phyloP scores from a whole-genome alignment of 2,888 invertebrate genomes.

The Acleris laterana region DNA sequence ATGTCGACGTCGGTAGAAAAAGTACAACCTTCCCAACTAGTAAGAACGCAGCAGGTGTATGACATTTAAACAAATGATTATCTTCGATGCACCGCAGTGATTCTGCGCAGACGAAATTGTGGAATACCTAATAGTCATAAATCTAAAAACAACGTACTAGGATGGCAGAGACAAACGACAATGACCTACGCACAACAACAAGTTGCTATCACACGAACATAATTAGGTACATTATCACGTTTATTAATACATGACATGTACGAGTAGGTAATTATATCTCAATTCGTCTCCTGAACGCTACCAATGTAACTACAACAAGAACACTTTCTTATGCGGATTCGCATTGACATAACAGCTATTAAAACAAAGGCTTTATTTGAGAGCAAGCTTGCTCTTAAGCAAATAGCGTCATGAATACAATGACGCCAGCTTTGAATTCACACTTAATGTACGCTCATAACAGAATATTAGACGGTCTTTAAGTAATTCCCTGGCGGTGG shows the following conservation, averaged over 20 bases:
- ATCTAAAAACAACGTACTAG: neutral
- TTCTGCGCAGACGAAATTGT: no score
- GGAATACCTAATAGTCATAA: no score
- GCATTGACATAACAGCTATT: conserved; percentile 10
- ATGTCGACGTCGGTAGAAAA: no score
- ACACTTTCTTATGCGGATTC: conserved; percentile 3
- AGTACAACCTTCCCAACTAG: no score
- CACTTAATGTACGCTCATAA: neutral
- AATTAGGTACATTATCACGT: neutral
- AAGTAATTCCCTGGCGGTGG: neutral
- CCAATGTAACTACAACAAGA: neutral
- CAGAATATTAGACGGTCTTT: neutral
- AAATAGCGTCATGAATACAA: conserved; percentile 11
- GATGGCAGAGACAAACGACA: neutral
- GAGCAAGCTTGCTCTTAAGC: conserved; percentile 18
- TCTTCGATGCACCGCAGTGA: no score
- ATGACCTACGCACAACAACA: conserved; percentile 6
- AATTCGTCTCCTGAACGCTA: neutral
- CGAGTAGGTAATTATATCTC: neutral
- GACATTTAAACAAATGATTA: no score
- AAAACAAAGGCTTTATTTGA: conserved; percentile 27
- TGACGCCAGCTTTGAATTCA: neutral
- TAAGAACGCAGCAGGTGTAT: no score
- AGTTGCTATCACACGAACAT: neutral
- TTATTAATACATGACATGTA: neutral